Base-by-base conservation (phyloP, 1,140 invertebrate genomes). In the Pectinophora gossypiella region DNA sequence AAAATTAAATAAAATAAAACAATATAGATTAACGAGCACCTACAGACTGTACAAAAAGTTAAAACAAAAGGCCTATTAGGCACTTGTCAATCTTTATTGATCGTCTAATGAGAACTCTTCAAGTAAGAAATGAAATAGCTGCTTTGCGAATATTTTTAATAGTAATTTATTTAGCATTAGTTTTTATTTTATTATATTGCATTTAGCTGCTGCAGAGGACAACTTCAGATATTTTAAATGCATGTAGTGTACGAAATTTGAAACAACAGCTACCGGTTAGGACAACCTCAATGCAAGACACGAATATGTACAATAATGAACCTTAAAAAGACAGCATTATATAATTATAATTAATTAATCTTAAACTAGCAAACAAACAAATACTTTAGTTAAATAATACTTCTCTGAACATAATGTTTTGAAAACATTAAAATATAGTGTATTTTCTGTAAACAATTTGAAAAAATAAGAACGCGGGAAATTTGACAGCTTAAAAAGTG, bases 151-250 rank as follows among this genome's bases (percentile, higher is more conserved):
- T 15, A 40, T 15, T 15, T 15, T 40, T 18, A 15, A 16, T 40
- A 16, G 16, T 16, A 2, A 15, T 40, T 38, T 3, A 38, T 38
- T 40, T 32, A n/a, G 1, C 9, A 32, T 3, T 9, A 23, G 22
- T 32, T 12, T 32, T 32, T 32, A 32, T 32, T 32, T 32, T 9
- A 23, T 4, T 23, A 23, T 32, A 12, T 32, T 4, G 10, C n/a
- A 12, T 32, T 32, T 32, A 32, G 27, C 27, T 32, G 27, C 27
- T 32, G 27, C 27, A 32, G 9, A 32, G 27, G 27, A 32, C 27
- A 32, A 32, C 7, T 9, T 32, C n/a, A 32, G 27, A 32, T 32
- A 32, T 62, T 49, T 49, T 50, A 57, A 54, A 61, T 66, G 54
- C 55, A 51, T 56, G 54, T 51, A 16, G 15, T 46, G 38, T 46